A percentile compares a stretch with the other conserved stretches of the same genome.
phyloP scores from a whole-genome alignment of 2,888 invertebrate genomes.

The Dicycla oo region DNA sequence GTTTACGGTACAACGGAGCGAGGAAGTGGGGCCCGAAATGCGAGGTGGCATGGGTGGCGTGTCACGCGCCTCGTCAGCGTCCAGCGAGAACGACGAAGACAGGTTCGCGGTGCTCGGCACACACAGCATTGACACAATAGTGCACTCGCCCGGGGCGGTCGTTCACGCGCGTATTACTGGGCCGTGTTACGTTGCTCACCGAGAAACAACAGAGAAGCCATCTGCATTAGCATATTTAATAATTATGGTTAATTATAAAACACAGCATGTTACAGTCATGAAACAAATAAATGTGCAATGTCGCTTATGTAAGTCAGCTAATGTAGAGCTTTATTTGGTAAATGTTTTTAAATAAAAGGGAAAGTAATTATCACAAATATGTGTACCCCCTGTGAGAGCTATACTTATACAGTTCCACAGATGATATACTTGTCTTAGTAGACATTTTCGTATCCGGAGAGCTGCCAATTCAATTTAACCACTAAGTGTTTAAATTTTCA shows the following conservation, averaged over 20 bases:
- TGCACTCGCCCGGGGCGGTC: conserved; percentile 82
- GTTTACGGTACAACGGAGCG: conserved; percentile 99
- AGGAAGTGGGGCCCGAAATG: conserved; percentile 98
- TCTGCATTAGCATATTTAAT: conserved; percentile 56
- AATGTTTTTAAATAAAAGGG: conserved; percentile 63
- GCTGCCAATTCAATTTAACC: neutral
- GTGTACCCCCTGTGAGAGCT: conserved; percentile 26
- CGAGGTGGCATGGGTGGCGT: conserved; percentile 89
- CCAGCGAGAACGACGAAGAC: conserved; percentile 98
- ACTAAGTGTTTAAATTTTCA: conserved; percentile 8
- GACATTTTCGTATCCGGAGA: conserved; percentile 8
- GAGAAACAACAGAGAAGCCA: conserved; percentile 65
- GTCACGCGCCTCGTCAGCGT: conserved; percentile 97
- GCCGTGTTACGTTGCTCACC: conserved; percentile 41
- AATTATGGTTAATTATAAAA: conserved; percentile 42
- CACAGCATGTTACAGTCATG: conserved; percentile 65
- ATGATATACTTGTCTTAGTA: conserved; percentile 6
- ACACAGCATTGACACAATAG: conserved; percentile 87
- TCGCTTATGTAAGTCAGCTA: conserved; percentile 78
- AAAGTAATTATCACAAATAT: conserved; percentile 24
- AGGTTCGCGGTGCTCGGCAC: conserved; percentile 90
- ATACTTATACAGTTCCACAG: conserved; percentile 1
- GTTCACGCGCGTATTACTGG: conserved; percentile 68
- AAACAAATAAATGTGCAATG: conserved; percentile 80
- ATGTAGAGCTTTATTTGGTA: conserved; percentile 80